Conservation (phyloP, 1,140 invertebrate species). For the Hermetia illucens region DNA sequence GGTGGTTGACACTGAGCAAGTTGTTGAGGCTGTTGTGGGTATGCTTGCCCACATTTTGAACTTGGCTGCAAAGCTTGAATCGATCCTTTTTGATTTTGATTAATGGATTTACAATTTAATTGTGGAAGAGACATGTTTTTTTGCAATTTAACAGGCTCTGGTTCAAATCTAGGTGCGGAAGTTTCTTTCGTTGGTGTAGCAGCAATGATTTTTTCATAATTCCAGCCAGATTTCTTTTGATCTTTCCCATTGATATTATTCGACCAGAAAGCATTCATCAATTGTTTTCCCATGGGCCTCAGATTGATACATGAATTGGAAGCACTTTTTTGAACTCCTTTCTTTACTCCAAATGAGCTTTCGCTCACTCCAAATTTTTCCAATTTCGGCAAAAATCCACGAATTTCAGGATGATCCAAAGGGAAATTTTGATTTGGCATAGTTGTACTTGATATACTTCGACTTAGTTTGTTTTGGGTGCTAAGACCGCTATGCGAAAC, state of each 20-base stretch:
- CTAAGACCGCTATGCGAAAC: neutral
- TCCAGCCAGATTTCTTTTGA: slow-evolving; percentile 20
- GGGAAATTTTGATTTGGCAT: slow-evolving; percentile 11
- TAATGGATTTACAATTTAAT: slow-evolving; percentile 24
- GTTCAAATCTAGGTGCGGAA: neutral
- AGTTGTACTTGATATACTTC: slow-evolving; percentile 25
- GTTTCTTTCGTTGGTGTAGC: slow-evolving; percentile 9
- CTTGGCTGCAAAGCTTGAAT: slow-evolving; percentile 15
- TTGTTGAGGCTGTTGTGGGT: neutral
- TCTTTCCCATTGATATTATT: slow-evolving; percentile 16
- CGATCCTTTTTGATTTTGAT: slow-evolving; percentile 29
- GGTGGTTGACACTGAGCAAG: neutral
- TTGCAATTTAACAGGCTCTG: slow-evolving; percentile 18
- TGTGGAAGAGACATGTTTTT: slow-evolving; percentile 28
- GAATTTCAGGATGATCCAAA: neutral
- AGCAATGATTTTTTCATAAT: slow-evolving; percentile 28
- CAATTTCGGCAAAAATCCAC: neutral
- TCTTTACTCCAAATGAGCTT: neutral
- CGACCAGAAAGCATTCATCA: slow-evolving; percentile 29
- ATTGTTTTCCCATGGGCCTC: slow-evolving; percentile 14
- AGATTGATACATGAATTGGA: slow-evolving; percentile 23
- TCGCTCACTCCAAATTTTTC: neutral
- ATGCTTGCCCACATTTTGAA: slow-evolving; percentile 1
- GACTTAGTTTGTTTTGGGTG: slow-evolving; percentile 11
- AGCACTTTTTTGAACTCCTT: slow-evolving; percentile 1